Base-by-base conservation (phyloP, 2,888 invertebrate genomes). In the Ceriagrion tenellum region DNA sequence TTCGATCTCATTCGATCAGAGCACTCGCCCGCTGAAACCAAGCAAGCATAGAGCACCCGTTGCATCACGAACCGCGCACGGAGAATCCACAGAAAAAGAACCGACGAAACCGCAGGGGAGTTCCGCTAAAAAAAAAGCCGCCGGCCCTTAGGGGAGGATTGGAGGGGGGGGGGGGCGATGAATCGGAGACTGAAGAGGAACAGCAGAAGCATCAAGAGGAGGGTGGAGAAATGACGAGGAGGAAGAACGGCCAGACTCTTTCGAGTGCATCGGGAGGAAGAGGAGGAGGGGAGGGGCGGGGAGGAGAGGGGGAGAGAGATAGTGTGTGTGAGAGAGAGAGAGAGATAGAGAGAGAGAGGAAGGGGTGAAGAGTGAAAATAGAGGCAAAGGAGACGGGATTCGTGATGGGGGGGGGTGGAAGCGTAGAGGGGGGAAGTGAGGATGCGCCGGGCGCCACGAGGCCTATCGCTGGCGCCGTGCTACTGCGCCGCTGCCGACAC, bases 301-400 rank as follows among this genome's bases (percentile, higher is more conserved):
- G 47, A 23, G 13, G 0, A 23, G 47, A 47, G 23, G 47, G 4
- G n/a, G n/a, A n/a, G n/a, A n/a, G n/a, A n/a, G n/a, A 40, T n/a
- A n/a, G n/a, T n/a, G n/a, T n/a, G n/a, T n/a, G 26, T 4, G 88
- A n/a, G 88, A 40, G 16, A 23, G 47, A 23, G 40, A 47, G 23
- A 35, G 40, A 40, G 26, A 0, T 40, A n/a, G 88, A 40, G 16
- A 23, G 47, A 23, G 40, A 47, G 23, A 35, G 40, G 88, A n/a
- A 47, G 18, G 88, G 88, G 0, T 23, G 47, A 23, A 10, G 35
- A 88, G 47, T 23, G 89, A 47, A 89, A 47, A 55, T 63, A 69
- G 93, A 93, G 93, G 93, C 63, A 91, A 91, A 91, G 91, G 91
- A 63, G 63, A 63, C 40, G 89, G 55, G 93, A 93, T 93, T 69